Conservation (phyloP, 2,113 vertebrate genomes). For the Cheirogaleus medius region DNA sequence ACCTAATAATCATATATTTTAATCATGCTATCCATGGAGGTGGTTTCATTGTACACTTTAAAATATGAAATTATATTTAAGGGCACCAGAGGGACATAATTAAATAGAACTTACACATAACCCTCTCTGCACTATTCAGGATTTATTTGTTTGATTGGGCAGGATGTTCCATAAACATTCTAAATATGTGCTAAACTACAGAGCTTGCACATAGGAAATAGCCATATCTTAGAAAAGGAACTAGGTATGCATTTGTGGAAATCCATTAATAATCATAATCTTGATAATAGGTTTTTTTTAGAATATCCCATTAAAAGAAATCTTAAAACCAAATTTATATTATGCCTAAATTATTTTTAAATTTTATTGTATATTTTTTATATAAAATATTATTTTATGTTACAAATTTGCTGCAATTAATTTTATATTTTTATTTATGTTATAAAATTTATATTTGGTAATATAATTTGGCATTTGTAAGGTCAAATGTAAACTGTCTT, state of each 20-base stretch:
- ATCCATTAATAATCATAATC: not conserved
- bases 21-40: not conserved
- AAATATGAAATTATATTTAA: not conserved
- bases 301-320: not conserved
- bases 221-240: not conserved
- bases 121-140: accelerated
- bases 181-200: not conserved
- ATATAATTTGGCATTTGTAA: not conserved
- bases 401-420: not conserved
- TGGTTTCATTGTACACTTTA: not conserved
- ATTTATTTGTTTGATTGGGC: not conserved
- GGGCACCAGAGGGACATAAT: not conserved
- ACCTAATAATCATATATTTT: not conserved
- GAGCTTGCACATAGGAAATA: not conserved
- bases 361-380: not conserved
- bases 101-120: not conserved
- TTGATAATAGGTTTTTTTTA: not conserved
- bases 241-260: not conserved
- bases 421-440: not conserved
- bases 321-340: not conserved
- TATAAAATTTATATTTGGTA: not conserved
- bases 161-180: not conserved
- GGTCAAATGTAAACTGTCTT: not conserved
- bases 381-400: not conserved
- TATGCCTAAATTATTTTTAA: not conserved